Evolutionary conservation across 2,888 invertebrate species (phyloP), one percentile per base, ranked within the genome.

Genomic region (Drosophila dives): DNA sequence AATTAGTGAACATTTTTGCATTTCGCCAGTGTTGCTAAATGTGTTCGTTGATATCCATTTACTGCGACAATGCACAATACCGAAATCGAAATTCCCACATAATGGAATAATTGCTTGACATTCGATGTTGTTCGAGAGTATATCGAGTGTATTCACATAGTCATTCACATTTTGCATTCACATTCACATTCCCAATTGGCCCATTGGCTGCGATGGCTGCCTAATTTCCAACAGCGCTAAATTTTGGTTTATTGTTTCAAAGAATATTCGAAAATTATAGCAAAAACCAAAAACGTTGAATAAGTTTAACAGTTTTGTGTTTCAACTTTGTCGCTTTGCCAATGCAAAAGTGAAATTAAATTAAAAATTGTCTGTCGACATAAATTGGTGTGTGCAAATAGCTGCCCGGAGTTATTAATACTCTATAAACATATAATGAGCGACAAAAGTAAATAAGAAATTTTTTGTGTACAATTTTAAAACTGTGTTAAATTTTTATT

Each of bases 41-140:
- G 45, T 7, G 20, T 45, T 20, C 12, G 45, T 20, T 20, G 12
- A 8, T 45, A 15, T 45, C 45, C 15, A 23, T 23, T 15, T 23
- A 23, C 2, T 23, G 23, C 7, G 55, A 26, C 20, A 56, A 29
- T n/a, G 20, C 6, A 33, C 33, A 64, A 64, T 50, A 64, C 26
- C 20, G 26, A 60, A 81, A 84, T 82, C 64, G 86, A 86, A 83
- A 75, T 84, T 81, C 84, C 29, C 6, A 29, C 36, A 78, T 60
- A 68, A 64, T 60, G 56, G 12, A 29, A 17, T 42, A n/a, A n/a
- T 48, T 45, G 32, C 38, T 15, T 58, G 49, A 42, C 51, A 55
- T 26, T 42, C 15, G 40, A 51, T 20, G 45, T 54, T 34, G 59
- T 59, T 34, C 8, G 68, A 69, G 42, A 42, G 53, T 45, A 12